Evolutionary conservation across 2,113 vertebrate genomes (phyloP).

Genomic region (cattle (Bos taurus)): DNA sequence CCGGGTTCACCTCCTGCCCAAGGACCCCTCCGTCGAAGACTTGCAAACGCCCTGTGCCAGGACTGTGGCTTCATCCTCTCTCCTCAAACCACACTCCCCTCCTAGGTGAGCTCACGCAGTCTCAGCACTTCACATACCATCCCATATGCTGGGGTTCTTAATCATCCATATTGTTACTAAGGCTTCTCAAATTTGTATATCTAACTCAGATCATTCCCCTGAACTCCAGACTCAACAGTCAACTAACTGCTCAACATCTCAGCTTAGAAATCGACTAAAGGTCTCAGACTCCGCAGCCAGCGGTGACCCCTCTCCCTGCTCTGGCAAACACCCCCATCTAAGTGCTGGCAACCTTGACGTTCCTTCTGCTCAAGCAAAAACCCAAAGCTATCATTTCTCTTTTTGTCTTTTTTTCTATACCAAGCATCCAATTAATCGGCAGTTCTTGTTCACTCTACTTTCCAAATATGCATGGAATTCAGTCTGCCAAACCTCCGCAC

Average conservation of each 20-base stretch:
- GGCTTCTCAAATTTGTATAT: not conserved
- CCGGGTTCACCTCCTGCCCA: not conserved
- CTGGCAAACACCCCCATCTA: not conserved
- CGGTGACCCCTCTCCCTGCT: not conserved
- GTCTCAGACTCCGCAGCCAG: not conserved
- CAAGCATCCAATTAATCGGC: not conserved
- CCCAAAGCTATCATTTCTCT: rapidly evolving
- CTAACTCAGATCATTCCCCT: not conserved
- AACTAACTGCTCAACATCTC: not conserved
- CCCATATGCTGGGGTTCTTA: not conserved
- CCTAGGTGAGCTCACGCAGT: not conserved
- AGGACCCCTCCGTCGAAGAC: not conserved
- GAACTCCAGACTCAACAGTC: not conserved
- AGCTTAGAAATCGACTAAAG: too few species aligned
- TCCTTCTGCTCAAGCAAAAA: not conserved
- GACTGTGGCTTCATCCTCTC: not conserved
- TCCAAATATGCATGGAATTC: not conserved
- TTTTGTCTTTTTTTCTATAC: too few species aligned
- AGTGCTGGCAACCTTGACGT: too few species aligned
- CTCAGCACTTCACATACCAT: rapidly evolving
- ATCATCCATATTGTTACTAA: not conserved
- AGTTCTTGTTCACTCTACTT: not conserved
- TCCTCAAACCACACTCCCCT: not conserved
- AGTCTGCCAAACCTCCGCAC: not conserved
- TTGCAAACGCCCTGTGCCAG: rapidly evolving